A percentile compares a stretch with the other conserved stretches of the same genome.
phyloP scores from a whole-genome alignment of 2,797 vertebrate species.

The Pteropus rufus region DNA sequence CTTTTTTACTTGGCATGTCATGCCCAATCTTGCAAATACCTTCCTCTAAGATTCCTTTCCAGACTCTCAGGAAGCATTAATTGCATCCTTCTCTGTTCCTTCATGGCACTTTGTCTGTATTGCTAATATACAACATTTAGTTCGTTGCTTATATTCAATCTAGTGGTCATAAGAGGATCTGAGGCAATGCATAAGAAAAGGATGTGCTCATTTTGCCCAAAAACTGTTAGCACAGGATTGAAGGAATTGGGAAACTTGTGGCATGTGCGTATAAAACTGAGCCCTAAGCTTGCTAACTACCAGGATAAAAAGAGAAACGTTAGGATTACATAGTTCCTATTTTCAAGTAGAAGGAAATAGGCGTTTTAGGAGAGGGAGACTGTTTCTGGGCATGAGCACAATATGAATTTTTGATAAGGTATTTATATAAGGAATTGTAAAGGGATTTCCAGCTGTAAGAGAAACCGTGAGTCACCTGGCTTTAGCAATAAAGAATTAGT shows the following conservation, averaged over 20 bases:
- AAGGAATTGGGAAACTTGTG: background rate
- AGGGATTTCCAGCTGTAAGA: background rate
- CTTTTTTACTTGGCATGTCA: background rate
- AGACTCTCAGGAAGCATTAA: background rate
- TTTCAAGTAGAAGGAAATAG: background rate
- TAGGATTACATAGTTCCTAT: background rate
- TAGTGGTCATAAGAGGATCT: background rate
- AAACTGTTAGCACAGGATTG: background rate
- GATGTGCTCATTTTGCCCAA: background rate
- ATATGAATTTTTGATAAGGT: background rate
- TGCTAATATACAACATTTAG: background rate
- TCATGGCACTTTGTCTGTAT: background rate
- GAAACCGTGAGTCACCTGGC: background rate
- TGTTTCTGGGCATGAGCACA: background rate
- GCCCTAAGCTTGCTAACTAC: background rate
- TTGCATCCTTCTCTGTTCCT: background rate
- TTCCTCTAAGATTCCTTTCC: background rate
- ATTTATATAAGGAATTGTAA: background rate
- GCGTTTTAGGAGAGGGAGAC: background rate
- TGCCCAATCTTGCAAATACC: background rate
- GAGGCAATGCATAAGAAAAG: background rate
- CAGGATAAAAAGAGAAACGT: background rate
- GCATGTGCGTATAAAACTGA: background rate
- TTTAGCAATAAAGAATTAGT: background rate
- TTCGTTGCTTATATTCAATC: background rate